Evolutionary conservation across 1,140 invertebrate genomes (phyloP), one percentile per base, ranked within the genome.

Genomic region (Tenebrio molitor): DNA sequence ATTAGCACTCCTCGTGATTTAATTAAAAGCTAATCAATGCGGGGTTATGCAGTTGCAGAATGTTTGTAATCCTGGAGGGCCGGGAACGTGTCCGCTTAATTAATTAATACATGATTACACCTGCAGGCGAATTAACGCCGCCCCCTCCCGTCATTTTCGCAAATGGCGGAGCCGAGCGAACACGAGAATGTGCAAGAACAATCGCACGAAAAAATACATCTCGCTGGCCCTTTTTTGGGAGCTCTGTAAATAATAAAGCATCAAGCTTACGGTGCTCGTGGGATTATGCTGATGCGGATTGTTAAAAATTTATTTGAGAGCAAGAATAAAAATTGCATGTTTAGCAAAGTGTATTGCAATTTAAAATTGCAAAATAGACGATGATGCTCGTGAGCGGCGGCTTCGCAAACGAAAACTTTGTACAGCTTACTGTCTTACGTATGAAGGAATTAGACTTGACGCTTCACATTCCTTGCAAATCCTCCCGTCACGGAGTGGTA

Each of bases 41-140:
- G 39, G 53, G 66, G 72, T 63, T 69, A 73, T 73, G 72, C 66
- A 75, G 65, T 68, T 75, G 65, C 53, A 69, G 70, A 72, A 74
- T 71, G 73, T 62, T 74, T 65, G 64, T 71, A 69, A 72, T 72
- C 74, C 66, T 63, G 58, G 34, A 63, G 65, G 36, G 23, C 23
- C 17, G 53, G 23, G 36, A 64, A 44, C 74, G 70, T 75, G 74
- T 69, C 74, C 65, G 74, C 65, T 75, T 75, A 75, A 75, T 75
- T 75, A 75, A 75, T 75, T 75, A 75, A 75, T 75, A 72, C 74
- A 75, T 75, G 74, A 75, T 75, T 75, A 75, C 74, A 75, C 74
- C 74, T 75, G 70, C 66, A 75, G 69, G 71, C 58, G 62, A 65
- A 58, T 58, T 58, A 58, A 58, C 50, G 50, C 15, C 21, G 2